Conservation (phyloP, 2,888 invertebrate species). For the Andrena dorsata region DNA sequence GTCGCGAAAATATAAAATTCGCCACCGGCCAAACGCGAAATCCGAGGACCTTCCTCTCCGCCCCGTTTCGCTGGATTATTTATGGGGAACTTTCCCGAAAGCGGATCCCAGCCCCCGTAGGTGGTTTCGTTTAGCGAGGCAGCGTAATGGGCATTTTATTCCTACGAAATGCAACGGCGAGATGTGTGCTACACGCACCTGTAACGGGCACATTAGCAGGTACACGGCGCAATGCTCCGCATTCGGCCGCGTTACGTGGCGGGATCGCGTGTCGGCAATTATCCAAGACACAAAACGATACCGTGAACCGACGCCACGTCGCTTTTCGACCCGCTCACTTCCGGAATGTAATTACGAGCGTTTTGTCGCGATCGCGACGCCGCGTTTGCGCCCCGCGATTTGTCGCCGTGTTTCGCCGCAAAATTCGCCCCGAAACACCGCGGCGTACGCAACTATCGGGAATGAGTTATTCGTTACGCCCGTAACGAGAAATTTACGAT, state of each 20-base stretch:
- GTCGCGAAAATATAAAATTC: no score
- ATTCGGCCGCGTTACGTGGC: constrained; percentile 23
- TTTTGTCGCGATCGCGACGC: constrained; percentile 64
- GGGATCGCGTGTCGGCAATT: constrained; percentile 75
- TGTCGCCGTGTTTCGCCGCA: constrained; percentile 49
- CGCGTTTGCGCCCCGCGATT: constrained; percentile 49
- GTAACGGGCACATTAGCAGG: constrained; percentile 31
- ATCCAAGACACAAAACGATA: constrained; percentile 67
- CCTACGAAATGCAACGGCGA: constrained; percentile 13
- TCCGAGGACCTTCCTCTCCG: no score
- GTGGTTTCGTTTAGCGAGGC: background rate
- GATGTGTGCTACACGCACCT: constrained; percentile 17
- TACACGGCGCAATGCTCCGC: background rate
- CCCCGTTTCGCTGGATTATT: background rate
- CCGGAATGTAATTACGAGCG: constrained; percentile 72
- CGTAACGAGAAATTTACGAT: constrained; percentile 24
- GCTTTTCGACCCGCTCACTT: constrained; percentile 67
- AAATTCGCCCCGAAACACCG: constrained; percentile 16
- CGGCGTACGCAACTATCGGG: constrained; percentile 9
- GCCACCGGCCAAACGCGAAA: no score
- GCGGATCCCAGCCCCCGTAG: background rate
- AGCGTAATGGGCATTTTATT: constrained; percentile 36
- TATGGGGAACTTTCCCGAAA: background rate
- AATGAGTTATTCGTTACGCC: constrained; percentile 17
- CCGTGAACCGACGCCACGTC: constrained; percentile 54